Base-by-base conservation (phyloP, 2,113 vertebrate genomes). In the Menura novaehollandiae region DNA sequence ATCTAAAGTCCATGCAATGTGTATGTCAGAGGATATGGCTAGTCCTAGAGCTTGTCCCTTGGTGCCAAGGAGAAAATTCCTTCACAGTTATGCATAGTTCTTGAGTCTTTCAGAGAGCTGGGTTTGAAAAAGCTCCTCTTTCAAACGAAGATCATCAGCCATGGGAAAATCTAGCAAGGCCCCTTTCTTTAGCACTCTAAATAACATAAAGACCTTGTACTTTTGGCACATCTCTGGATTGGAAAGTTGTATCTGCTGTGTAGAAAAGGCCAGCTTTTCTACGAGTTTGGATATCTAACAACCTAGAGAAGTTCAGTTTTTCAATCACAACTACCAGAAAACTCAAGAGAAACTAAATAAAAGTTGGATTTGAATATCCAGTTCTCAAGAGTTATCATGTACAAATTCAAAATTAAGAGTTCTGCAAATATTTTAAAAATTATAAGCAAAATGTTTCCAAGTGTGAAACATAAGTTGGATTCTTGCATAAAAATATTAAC, bases 21-120 rank as follows among this genome's bases (percentile, higher is more conserved):
- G 0, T 30, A 20, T 26, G n/a, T 32, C 52, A 84, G 41, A 51
- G 33, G 0, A 2, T 20, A 68, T 0, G 2, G 35, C 11, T 32
- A 67, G 26, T 30, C 44, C 59, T 63, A 78, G 6, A 76, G n/a
- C 13, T 55, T 46, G 28, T 28, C 63, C 39, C 47, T 43, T 1
- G 0, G 15, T 37, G 49, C 7, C 55, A 83, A 73, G 35, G 30
- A 72, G 44, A 84, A 85, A 85, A 93, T 9, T 49, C 43, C 20
- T 15, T 15, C 16, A 39, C 26, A 24, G 32, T 81, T 83, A 56
- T 60, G 41, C 53, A 84, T 1, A 71, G 49, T 11, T 86, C 59
- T 58, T 32, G 13, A 67, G 53, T 23, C 35, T 39, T 93, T 90
- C 62, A 79, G 33, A 67, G 7, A 75, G 20, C 4, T 32, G 33